These are phyloP conservation scores for Sardina pilchardus DNA, from an alignment of 2,113 vertebrate species.

Conservation along the genomic window DNA sequence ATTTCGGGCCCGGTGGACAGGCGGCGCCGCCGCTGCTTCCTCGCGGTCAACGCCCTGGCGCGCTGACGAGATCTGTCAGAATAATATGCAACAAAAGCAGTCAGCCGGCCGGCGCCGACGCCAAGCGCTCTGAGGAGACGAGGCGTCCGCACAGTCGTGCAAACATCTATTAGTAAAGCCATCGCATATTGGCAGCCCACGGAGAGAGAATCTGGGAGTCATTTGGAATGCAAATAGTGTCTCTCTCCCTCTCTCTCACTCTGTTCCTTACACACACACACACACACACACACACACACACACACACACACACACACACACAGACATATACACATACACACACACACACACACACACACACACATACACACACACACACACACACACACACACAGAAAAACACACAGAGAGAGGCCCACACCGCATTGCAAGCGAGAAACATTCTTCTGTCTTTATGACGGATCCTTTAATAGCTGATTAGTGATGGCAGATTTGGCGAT, in stretches of 20 bases:
- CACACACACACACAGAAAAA: not conserved
- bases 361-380: not conserved
- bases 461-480: constrained; percentile 18
- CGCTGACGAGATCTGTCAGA: not conserved
- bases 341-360: not conserved
- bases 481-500: not conserved
- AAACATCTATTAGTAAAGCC: not conserved
- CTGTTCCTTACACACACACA: not conserved
- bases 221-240: not conserved
- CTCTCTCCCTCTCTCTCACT: not conserved
- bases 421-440: not conserved
- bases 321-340: too few relatives aligned
- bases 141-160: constrained; percentile 3
- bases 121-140: not conserved
- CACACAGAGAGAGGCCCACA: not conserved
- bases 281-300: too few relatives aligned
- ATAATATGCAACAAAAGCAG: not conserved
- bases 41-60: not conserved
- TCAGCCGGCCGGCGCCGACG: not conserved
- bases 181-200: not conserved
- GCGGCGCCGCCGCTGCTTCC: too few relatives aligned
- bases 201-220: not conserved
- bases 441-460: not conserved
- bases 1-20: not conserved
- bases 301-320: too few relatives aligned